Conservation (phyloP, 1,140 invertebrate species). For the Lasioglossum albipes region DNA sequence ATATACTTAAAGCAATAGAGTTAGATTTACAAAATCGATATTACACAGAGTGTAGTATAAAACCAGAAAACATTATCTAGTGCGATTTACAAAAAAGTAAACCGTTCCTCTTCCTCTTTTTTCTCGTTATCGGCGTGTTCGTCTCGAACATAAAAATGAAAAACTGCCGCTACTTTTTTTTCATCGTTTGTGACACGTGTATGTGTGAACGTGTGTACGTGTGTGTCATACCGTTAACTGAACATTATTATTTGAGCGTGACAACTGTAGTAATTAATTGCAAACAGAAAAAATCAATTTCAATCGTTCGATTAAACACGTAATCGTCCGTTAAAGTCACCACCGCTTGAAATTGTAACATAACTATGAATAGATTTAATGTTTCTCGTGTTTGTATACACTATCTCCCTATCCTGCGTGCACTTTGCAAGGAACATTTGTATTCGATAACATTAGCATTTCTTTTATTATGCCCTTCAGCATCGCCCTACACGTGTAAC, state of each 20-base stretch:
- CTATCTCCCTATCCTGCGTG: constrained; percentile 38
- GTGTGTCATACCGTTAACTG: constrained; percentile 3
- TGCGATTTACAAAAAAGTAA: constrained; percentile 26
- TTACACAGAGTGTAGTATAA: constrained; percentile 43
- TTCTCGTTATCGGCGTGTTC: background rate
- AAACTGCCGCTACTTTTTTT: background rate
- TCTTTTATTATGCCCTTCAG: constrained; percentile 34
- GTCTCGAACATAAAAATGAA: constrained; percentile 25
- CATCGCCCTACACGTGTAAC: constrained; percentile 45
- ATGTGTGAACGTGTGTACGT: too few species aligned
- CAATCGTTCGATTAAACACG: constrained; percentile 12
- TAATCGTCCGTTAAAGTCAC: constrained; percentile 38
- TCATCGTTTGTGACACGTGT: constrained; percentile 24
- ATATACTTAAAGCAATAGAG: constrained; percentile 43
- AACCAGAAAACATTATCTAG: constrained; percentile 23
- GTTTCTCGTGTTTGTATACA: constrained; percentile 29
- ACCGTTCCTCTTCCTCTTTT: background rate
- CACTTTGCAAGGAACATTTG: constrained; percentile 53
- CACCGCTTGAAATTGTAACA: constrained; percentile 38
- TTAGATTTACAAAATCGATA: constrained; percentile 47
- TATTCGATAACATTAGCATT: constrained; percentile 48
- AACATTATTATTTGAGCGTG: constrained; percentile 34
- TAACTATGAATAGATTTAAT: constrained; percentile 32
- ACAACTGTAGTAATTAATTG: constrained; percentile 21
- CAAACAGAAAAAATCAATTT: constrained; percentile 18